Percentiles rank a stretch among this genome's conserved stretches.
These are phyloP conservation scores for Planiliza haematocheilus DNA, from an alignment of 2,113 vertebrate genomes.

Conservation along the genomic window DNA sequence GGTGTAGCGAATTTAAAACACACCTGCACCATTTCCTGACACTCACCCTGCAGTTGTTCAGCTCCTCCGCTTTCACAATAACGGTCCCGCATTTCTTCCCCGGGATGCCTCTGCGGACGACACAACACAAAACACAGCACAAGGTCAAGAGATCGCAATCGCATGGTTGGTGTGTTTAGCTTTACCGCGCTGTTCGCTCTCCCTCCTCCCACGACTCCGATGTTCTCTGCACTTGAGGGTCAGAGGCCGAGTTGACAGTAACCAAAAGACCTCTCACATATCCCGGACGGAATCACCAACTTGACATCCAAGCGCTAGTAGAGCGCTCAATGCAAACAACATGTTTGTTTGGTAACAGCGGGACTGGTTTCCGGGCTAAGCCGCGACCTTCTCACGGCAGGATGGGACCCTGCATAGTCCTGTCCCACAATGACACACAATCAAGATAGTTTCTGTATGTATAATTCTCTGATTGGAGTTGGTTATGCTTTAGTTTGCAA, in stretches of 20 bases:
- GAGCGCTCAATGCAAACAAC: not conserved
- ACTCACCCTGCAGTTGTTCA: constrained; percentile 95
- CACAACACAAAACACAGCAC: constrained; percentile 30
- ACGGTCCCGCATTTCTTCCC: constrained; percentile 96
- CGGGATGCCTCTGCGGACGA: constrained; percentile 90
- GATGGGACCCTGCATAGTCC: not conserved
- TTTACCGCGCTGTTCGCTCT: not conserved
- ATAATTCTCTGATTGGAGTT: too few relatives aligned
- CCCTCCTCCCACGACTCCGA: not conserved
- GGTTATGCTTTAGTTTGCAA: too few relatives aligned
- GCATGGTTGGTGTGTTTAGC: not conserved
- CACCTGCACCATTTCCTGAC: not conserved
- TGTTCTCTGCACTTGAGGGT: not conserved
- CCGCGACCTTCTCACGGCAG: not conserved
- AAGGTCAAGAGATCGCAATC: not conserved
- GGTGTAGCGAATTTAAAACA: too few relatives aligned
- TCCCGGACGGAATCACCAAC: not conserved
- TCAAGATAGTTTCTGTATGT: not conserved
- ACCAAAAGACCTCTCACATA: not conserved
- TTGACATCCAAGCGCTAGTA: not conserved
- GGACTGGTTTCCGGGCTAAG: not conserved
- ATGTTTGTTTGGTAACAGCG: not conserved
- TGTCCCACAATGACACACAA: not conserved
- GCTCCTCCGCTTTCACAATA: constrained; percentile 95
- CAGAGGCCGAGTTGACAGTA: not conserved